These are phyloP conservation scores for Asbolus verrucosus DNA, from an alignment of 1,140 invertebrate species.

Conservation along the genomic window DNA sequence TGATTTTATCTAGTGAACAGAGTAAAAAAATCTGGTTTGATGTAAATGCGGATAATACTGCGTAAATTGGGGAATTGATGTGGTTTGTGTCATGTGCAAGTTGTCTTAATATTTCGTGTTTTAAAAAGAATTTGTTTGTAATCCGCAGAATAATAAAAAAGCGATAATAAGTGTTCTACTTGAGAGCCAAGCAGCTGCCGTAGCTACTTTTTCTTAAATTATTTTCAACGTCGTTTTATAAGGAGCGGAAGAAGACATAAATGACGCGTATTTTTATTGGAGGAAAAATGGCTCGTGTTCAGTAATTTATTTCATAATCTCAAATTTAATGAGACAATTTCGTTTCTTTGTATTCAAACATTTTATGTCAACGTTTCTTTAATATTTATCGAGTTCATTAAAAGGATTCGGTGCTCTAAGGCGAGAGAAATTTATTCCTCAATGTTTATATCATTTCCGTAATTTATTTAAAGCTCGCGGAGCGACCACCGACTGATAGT, in stretches of 20 bases:
- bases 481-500: neutral
- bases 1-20: no score
- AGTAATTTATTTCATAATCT: conserved; percentile 43
- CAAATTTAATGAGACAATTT: conserved; percentile 45
- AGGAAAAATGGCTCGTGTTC: conserved; percentile 27
- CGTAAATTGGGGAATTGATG: no score
- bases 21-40: no score
- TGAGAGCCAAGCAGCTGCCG: conserved; percentile 22
- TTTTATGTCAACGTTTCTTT: conserved; percentile 18
- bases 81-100: no score
- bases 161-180: conserved; percentile 24
- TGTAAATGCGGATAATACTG: no score
- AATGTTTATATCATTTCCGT: conserved; percentile 36
- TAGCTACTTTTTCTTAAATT: conserved; percentile 17
- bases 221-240: conserved; percentile 16
- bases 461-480: conserved; percentile 17
- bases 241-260: conserved; percentile 30
- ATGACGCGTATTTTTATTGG: conserved; percentile 38
- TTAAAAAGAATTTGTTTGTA: conserved; percentile 19
- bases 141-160: conserved; percentile 32
- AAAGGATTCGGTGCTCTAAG: conserved; percentile 16
- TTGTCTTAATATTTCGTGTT: no score
- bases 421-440: conserved; percentile 20
- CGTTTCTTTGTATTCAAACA: conserved; percentile 42
- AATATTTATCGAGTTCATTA: conserved; percentile 45